Evolutionary conservation across 2,113 vertebrate genomes (phyloP).

Genomic region (Prolemur simus): DNA sequence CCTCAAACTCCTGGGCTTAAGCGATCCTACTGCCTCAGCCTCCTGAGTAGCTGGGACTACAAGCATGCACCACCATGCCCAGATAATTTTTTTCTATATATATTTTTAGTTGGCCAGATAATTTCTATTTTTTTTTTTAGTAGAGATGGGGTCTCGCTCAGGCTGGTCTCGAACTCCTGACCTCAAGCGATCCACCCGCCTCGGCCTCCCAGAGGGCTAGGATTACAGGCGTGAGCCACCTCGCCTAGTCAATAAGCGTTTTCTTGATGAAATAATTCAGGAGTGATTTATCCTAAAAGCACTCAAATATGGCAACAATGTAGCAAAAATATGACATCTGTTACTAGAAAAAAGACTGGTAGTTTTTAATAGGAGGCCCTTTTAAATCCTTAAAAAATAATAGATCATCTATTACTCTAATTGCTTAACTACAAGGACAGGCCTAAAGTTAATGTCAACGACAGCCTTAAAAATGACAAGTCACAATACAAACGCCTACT

Average conservation of each 20-base stretch:
- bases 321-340: background rate
- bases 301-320: background rate
- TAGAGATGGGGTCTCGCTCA: too few relatives aligned
- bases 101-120: too few relatives aligned
- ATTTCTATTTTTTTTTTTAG: too few relatives aligned
- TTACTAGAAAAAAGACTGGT: background rate
- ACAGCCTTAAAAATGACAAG: background rate
- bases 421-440: background rate
- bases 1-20: too few relatives aligned
- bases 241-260: background rate
- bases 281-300: background rate
- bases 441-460: background rate
- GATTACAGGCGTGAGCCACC: too few relatives aligned
- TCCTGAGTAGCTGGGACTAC: too few relatives aligned
- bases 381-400: background rate
- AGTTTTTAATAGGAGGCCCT: background rate
- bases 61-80: too few relatives aligned
- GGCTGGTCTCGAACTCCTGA: too few relatives aligned
- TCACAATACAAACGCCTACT: background rate
- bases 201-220: too few relatives aligned
- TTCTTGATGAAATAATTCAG: background rate
- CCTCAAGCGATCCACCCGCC: too few relatives aligned
- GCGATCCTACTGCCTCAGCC: too few relatives aligned
- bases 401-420: background rate
- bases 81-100: too few relatives aligned